These are phyloP conservation scores for Drosophila lini DNA, from an alignment of 1,140 invertebrate genomes.

Conservation along the genomic window DNA sequence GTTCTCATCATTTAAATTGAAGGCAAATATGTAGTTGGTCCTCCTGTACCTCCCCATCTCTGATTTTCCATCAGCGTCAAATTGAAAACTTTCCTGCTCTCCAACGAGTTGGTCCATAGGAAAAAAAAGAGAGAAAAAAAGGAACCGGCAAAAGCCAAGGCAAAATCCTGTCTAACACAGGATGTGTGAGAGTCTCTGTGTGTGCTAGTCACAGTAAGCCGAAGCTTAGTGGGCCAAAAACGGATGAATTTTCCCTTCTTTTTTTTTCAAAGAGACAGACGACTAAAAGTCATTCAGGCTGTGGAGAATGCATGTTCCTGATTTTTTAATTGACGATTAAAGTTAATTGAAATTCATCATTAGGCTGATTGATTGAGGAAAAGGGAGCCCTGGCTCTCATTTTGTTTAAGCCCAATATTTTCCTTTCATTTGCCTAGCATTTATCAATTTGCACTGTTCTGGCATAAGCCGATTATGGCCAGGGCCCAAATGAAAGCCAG, in stretches of 20 bases:
- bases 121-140: conserved; percentile 10
- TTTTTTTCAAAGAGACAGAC: neutral
- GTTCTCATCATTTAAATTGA: conserved; percentile 54
- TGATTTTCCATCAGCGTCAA: conserved; percentile 52
- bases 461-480: conserved; percentile 73
- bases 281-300: conserved; percentile 24
- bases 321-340: conserved; percentile 46
- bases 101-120: conserved; percentile 48
- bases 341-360: conserved; percentile 65
- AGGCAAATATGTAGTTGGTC: conserved; percentile 52
- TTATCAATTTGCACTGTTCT: conserved; percentile 61
- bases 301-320: conserved; percentile 11
- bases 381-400: neutral
- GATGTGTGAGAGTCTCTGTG: conserved; percentile 13
- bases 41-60: conserved; percentile 4
- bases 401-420: conserved; percentile 5
- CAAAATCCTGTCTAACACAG: conserved; percentile 27
- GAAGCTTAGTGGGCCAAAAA: conserved; percentile 37
- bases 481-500: conserved; percentile 25
- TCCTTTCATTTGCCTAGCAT: conserved; percentile 41
- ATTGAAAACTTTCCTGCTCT: conserved; percentile 68
- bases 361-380: conserved; percentile 59
- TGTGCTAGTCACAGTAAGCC: conserved; percentile 50
- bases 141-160: conserved; percentile 1
- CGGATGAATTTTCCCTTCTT: conserved; percentile 15